A percentile compares a stretch with the other conserved stretches of the same genome.
phyloP scores from a whole-genome alignment of 2,888 invertebrate genomes.

The Salpingus planirostris region DNA sequence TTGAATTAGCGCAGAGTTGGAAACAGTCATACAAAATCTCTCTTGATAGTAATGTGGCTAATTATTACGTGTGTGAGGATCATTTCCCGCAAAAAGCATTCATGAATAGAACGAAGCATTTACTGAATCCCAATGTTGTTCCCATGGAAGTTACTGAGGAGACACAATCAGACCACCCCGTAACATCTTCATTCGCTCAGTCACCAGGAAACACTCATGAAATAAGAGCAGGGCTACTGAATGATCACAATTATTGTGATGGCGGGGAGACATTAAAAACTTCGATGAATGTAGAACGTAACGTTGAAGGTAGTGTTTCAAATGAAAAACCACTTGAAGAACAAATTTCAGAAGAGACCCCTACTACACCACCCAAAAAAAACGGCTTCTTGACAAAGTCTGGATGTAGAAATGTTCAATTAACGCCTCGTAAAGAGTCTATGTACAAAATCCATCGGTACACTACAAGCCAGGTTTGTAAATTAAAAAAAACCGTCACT shows the following conservation, averaged over 20 bases:
- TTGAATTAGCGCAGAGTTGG: no score
- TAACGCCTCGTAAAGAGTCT: background rate
- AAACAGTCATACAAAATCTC: no score
- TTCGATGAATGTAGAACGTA: no score
- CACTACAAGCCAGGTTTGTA: background rate
- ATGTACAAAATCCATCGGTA: slow-evolving; percentile 1
- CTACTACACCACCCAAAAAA: background rate
- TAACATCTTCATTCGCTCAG: no score
- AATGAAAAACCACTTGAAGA: no score
- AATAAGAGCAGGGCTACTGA: background rate
- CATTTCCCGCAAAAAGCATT: background rate
- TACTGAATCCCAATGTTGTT: background rate
- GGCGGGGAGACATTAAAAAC: no score
- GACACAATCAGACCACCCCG: no score
- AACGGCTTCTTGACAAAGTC: background rate
- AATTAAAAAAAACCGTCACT: background rate
- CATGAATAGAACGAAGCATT: background rate
- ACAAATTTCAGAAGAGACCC: no score
- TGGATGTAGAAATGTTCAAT: background rate
- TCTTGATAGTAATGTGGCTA: no score
- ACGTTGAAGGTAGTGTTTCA: no score
- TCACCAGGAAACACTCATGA: background rate
- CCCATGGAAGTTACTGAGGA: no score
- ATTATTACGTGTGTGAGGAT: background rate
- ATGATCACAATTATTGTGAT: background rate